Evolutionary conservation across 2,888 invertebrate genomes (phyloP), one percentile per base, ranked within the genome.

Genomic region (Drosophila leonis): DNA sequence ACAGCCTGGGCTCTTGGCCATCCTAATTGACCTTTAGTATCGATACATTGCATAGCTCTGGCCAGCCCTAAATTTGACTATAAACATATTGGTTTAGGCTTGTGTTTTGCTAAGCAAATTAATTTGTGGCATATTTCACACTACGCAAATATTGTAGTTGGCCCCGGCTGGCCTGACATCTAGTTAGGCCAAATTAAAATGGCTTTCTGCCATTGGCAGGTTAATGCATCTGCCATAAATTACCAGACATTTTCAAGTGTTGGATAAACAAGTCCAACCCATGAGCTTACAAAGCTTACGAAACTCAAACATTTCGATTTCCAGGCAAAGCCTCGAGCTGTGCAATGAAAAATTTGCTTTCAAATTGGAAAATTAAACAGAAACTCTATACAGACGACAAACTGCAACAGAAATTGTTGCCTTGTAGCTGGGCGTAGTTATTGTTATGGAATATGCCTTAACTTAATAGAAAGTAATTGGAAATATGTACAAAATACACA

Each of bases 71-170:
- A 37, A 27, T 35, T 74, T 13, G 18, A 18, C 57, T 29, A 41
- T n/a, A 42, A 62, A 46, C 35, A 59, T 65, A 41, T 65, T 65
- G 44, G 42, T 10, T 42, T 10, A 37, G 51, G 9, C 12, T 15
- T 15, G 15, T 59, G 59, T 51, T 62, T 61, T 59, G 49, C n/a
- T 13, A 13, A 35, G 31, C 42, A 73, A 60, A 68, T 72, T 65
- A 78, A 78, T 69, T 78, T 74, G 59, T 10, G 39, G 61, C 49
- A 59, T 59, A 44, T 77, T 54, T 49, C 9, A 24, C 37, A 65
- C 29, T 65, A 33, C 27, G 27, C 41, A 54, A 59, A 75, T 46
- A 55, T 59, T 65, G 35, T 27, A 57, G 29, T 10, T 48, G 29
- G n/a, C 9, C 29, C 29, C 27, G 20, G n/a, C 29, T 10, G 29